Conservation (phyloP, 2,797 vertebrate genomes). For the Fundulus diaphanus region DNA sequence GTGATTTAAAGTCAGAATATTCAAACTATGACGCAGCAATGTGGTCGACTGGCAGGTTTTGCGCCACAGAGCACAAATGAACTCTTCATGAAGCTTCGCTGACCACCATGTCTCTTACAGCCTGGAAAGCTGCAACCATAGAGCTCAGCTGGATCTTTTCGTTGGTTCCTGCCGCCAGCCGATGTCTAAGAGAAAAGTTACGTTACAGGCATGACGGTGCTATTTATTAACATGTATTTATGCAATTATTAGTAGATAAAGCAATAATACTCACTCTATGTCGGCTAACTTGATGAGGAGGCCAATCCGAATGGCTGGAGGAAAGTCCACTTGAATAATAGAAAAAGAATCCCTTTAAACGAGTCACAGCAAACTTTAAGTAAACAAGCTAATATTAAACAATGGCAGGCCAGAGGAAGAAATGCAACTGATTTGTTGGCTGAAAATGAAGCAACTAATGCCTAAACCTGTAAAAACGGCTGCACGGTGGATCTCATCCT, state of each 20-base stretch:
- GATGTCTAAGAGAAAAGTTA: slow-evolving; percentile 77
- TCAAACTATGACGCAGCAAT: background rate
- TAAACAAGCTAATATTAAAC: background rate
- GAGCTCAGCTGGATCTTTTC: slow-evolving; percentile 98
- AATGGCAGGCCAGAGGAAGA: too few relatives aligned
- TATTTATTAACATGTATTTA: background rate
- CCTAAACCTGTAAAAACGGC: too few relatives aligned
- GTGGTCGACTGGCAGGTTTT: background rate
- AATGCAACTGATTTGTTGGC: background rate
- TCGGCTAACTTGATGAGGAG: slow-evolving; percentile 94
- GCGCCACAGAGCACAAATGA: slow-evolving; percentile 53
- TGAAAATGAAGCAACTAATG: background rate
- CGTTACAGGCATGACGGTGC: background rate
- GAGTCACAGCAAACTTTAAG: background rate
- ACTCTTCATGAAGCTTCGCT: slow-evolving; percentile 81
- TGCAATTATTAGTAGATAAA: background rate
- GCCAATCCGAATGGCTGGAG: slow-evolving; percentile 87
- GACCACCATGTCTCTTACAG: slow-evolving; percentile 91
- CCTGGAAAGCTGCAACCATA: slow-evolving; percentile 95
- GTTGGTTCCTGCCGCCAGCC: slow-evolving; percentile 90
- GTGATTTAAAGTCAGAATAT: background rate
- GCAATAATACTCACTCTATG: slow-evolving; percentile 89
- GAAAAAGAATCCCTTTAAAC: background rate
- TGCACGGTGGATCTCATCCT: background rate
- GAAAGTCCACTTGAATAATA: slow-evolving; percentile 89